These are phyloP conservation scores for Anolis apletophallus DNA, from an alignment of 2,797 vertebrate species.

Conservation along the genomic window DNA sequence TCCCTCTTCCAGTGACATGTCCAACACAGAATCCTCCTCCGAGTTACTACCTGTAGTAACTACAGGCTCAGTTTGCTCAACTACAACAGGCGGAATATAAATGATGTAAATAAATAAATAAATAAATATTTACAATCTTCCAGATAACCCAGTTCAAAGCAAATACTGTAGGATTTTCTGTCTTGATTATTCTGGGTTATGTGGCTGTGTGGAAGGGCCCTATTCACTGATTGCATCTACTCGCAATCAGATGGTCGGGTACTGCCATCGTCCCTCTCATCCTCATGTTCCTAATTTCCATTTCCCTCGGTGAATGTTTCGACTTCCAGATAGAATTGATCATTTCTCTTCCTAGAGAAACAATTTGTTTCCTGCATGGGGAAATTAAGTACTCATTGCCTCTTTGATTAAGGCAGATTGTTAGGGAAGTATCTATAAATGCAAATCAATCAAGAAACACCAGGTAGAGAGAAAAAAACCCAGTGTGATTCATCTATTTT, in stretches of 20 bases:
- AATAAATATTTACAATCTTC: too few species aligned
- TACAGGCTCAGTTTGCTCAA: too few species aligned
- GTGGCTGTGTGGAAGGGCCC: too few species aligned
- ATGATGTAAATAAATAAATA: too few species aligned
- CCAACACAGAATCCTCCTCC: too few species aligned
- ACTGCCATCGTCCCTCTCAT: not conserved
- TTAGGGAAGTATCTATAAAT: not conserved
- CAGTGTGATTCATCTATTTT: not conserved
- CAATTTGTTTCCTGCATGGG: not conserved
- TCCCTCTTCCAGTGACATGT: too few species aligned
- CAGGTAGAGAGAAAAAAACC: not conserved
- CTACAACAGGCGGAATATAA: too few species aligned
- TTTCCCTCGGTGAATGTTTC: not conserved
- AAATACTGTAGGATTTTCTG: too few species aligned
- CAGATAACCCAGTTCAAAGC: too few species aligned
- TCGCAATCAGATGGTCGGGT: not conserved
- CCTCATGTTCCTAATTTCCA: not conserved
- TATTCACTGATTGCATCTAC: not conserved
- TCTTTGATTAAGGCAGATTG: not conserved
- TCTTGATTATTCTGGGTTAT: too few species aligned
- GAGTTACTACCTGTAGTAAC: too few species aligned
- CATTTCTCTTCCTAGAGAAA: not conserved
- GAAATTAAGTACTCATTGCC: not conserved
- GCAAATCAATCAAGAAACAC: not conserved
- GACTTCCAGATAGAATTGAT: not conserved